A percentile compares a stretch with the other conserved stretches of the same genome.
Conservation (phyloP, 1,140 invertebrate species). For the Teleopsis dalmanni region DNA sequence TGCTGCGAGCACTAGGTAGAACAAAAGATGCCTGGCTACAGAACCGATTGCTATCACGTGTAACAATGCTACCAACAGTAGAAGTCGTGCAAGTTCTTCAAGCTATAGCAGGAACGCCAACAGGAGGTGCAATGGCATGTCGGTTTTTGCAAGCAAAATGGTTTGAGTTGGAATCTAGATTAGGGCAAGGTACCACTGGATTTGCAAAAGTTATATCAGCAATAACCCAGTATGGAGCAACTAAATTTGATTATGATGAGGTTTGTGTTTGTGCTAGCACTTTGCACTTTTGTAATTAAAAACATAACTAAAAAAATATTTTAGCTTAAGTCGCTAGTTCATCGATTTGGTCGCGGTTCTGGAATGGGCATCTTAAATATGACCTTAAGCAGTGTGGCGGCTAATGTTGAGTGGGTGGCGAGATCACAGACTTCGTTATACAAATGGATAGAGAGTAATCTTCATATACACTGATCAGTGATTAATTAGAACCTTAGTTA, state of each 20-base stretch:
- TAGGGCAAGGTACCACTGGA: conserved; percentile 60
- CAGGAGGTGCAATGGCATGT: conserved; percentile 65
- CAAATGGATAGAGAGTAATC: conserved; percentile 42
- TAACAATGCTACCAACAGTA: conserved; percentile 56
- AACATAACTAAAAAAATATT: not conserved
- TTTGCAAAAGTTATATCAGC: conserved; percentile 61
- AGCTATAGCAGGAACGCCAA: conserved; percentile 59
- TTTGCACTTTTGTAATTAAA: not conserved
- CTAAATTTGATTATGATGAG: conserved; percentile 64
- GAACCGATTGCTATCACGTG: conserved; percentile 61
- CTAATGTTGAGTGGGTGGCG: conserved; percentile 44
- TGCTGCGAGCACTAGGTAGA: conserved; percentile 59
- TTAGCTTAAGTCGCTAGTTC: conserved; percentile 38
- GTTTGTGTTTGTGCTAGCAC: conserved; percentile 36
- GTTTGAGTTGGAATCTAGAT: conserved; percentile 55
- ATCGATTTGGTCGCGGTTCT: conserved; percentile 41
- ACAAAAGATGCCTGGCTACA: conserved; percentile 64
- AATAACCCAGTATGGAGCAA: conserved; percentile 62
- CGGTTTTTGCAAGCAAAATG: conserved; percentile 67
- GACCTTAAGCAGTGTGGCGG: conserved; percentile 41
- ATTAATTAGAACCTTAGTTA: too few relatives aligned
- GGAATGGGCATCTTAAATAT: conserved; percentile 42
- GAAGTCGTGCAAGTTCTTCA: conserved; percentile 62
- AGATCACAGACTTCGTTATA: conserved; percentile 39
- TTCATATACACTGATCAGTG: conserved; percentile 32